phyloP scores from a whole-genome alignment of 2,113 vertebrate species.

The Phyllostomus discolor region DNA sequence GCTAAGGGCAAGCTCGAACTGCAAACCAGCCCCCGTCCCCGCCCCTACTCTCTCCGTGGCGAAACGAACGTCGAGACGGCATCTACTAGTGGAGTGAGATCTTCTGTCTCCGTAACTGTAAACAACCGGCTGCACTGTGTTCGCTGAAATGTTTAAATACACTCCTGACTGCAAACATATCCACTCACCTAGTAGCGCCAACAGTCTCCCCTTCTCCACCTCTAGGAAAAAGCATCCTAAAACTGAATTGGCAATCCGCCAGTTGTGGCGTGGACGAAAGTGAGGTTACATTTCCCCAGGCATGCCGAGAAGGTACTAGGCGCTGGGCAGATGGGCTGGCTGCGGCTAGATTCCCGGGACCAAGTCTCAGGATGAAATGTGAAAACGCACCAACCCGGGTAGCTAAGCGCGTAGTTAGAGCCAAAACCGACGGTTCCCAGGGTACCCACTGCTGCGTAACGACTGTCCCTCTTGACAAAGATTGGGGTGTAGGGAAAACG shows the following conservation, averaged over 20 bases:
- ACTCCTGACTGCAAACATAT: slow-evolving; percentile 35
- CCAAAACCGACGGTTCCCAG: slow-evolving; percentile 34
- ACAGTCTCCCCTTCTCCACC: slow-evolving; percentile 20
- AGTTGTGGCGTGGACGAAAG: slow-evolving; percentile 6
- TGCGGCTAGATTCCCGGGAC: not conserved
- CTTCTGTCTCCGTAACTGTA: slow-evolving; percentile 49
- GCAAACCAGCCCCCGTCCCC: slow-evolving; percentile 30
- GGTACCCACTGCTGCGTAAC: not conserved
- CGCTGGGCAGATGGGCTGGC: not conserved
- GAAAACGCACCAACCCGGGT: slow-evolving; percentile 17
- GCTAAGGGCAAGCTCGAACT: not conserved
- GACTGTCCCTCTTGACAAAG: slow-evolving; percentile 3
- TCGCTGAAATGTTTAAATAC: slow-evolving; percentile 59
- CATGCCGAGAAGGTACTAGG: slow-evolving; percentile 10
- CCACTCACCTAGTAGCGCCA: slow-evolving; percentile 49
- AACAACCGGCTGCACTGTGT: slow-evolving; percentile 51
- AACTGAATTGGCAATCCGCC: slow-evolving; percentile 39
- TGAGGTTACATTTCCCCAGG: slow-evolving; percentile 45
- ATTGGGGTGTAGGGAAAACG: not conserved
- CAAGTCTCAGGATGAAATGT: not conserved
- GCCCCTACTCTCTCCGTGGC: slow-evolving; percentile 35
- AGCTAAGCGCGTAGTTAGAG: not conserved
- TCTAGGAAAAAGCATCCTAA: slow-evolving; percentile 56
- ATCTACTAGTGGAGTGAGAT: slow-evolving; percentile 51
- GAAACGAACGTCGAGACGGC: slow-evolving; percentile 8